Evolutionary conservation across 2,888 invertebrate species (phyloP), one percentile per base, ranked within the genome.

Genomic region (Baronia brevicornis): DNA sequence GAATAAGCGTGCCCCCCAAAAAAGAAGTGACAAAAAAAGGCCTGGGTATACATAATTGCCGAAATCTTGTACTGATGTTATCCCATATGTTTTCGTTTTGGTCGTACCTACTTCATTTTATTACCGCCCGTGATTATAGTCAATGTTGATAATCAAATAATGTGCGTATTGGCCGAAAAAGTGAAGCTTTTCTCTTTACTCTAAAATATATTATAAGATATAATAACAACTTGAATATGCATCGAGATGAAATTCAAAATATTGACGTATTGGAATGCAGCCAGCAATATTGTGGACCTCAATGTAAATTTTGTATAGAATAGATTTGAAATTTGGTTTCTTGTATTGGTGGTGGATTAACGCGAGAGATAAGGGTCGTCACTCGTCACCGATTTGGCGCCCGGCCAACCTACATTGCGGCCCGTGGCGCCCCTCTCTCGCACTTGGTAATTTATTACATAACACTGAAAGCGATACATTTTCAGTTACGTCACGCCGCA

Each of bases 381-480:
- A 52, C 51, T 54, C 51, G 64, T 64, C 67, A 59, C 60, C 55
- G 53, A 15, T 48, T 54, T 77, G 74, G 77, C 73, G 43, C 35
- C 18, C 25, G 23, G 72, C 74, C 77, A 74, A 61, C 45, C 41
- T 37, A 40, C 46, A 41, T 44, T 48, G 44, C 45, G 47, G 51
- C 52, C 49, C 43, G 38, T 44, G 45, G 39, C 43, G 44, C 48
- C 44, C 41, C 33, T 36, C 39, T 40, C 43, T 39, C 42, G 38
- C 39, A 32, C 53, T 57, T 51, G 51, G 43, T 50, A 54, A 53
- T 51, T 52, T 57, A 59, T 70, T 69, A 67, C 55, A 54, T 60
- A 54, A 54, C 42, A 40, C 34, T 25, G 41, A 41, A 48, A 45
- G 38, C 39, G 30, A 44, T 40, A 36, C 36, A 43, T 36, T 11